Percentiles rank a stretch among this genome's conserved stretches.
Evolutionary conservation across 2,113 vertebrate genomes (phyloP).

Genomic region (Neogale vison): DNA sequence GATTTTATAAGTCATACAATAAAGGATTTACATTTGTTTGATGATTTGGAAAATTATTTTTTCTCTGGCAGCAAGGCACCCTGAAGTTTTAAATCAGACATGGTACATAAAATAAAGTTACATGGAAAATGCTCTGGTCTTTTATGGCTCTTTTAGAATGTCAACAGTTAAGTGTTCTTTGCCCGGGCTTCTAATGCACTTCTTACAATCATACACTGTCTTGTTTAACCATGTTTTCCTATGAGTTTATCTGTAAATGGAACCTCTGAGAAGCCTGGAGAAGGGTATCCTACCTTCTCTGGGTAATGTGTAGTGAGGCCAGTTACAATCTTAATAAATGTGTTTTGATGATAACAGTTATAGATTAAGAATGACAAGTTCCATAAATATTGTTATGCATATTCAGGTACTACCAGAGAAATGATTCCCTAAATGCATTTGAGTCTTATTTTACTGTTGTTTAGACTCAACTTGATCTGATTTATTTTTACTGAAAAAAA

Average conservation of each 20-base stretch:
- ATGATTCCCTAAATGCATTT: background rate
- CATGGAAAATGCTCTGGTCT: slow-evolving; percentile 2
- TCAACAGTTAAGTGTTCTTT: background rate
- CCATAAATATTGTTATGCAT: background rate
- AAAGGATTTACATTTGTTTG: slow-evolving; percentile 40
- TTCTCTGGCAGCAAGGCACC: slow-evolving; percentile 33
- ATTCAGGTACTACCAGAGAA: background rate
- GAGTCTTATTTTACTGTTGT: background rate
- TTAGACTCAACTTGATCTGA: background rate
- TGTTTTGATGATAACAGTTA: background rate
- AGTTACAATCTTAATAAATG: background rate
- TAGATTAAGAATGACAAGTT: background rate
- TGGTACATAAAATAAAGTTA: slow-evolving; percentile 23
- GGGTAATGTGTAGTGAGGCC: background rate
- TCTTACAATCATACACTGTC: background rate
- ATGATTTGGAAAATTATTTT: slow-evolving; percentile 55
- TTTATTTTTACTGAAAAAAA: background rate
- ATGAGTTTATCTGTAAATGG: background rate
- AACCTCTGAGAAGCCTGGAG: background rate
- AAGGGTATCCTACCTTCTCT: background rate
- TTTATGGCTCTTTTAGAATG: background rate
- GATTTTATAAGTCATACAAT: slow-evolving; percentile 63
- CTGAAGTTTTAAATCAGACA: slow-evolving; percentile 51
- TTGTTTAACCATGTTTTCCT: background rate
- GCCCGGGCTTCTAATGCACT: background rate